Conservation (phyloP, 2,888 invertebrate genomes). For the Brachynemurus nebulosus region DNA sequence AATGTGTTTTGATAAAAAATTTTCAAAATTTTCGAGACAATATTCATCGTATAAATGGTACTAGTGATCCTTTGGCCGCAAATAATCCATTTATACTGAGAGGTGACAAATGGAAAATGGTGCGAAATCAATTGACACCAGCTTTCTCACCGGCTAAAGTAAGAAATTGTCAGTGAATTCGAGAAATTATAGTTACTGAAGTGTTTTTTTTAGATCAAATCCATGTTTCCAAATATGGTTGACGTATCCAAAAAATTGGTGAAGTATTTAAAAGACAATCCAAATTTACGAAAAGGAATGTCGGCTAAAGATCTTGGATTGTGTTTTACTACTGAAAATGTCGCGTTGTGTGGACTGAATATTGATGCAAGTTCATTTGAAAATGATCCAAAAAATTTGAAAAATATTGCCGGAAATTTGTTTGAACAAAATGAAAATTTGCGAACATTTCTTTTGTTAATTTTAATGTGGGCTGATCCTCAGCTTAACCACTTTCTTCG, state of each 20-base stretch:
- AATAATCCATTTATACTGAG: not conserved
- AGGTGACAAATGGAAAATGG: not conserved
- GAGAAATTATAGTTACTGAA: too few relatives aligned
- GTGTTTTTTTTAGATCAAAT: not conserved
- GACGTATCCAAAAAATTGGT: not conserved
- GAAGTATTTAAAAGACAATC: not conserved
- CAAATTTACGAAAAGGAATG: not conserved
- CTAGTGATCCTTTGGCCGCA: not conserved
- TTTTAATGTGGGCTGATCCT: too few relatives aligned
- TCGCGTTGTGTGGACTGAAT: not conserved
- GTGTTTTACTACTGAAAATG: not conserved
- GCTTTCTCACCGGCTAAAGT: not conserved
- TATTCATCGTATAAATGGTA: not conserved
- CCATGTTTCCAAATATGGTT: not conserved
- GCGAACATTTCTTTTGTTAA: too few relatives aligned
- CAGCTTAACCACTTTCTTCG: too few relatives aligned
- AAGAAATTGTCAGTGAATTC: not conserved
- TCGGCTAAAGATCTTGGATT: not conserved
- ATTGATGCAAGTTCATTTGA: not conserved
- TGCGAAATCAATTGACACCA: not conserved
- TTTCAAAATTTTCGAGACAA: not conserved
- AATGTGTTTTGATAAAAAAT: not conserved
- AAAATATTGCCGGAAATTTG: not conserved
- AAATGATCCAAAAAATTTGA: not conserved
- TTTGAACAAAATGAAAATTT: too few relatives aligned